phyloP scores from a whole-genome alignment of 1,140 invertebrate species.

The Chlorops oryzae region DNA sequence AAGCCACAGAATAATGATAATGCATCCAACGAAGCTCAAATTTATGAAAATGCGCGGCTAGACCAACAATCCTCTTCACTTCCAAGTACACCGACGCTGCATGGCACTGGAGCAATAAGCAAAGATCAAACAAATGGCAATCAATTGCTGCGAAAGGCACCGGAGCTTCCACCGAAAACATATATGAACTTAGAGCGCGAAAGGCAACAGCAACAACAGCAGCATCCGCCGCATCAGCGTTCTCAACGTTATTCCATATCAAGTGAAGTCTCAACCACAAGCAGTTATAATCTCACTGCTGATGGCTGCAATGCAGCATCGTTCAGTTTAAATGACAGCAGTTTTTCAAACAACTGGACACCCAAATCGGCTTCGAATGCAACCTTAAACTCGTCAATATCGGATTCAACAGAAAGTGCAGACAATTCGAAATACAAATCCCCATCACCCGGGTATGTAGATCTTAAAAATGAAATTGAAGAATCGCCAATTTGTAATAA shows the following conservation, averaged over 20 bases:
- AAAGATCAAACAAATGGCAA: slow-evolving; percentile 1
- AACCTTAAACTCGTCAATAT: slow-evolving; percentile 29
- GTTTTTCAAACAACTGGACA: slow-evolving; percentile 8
- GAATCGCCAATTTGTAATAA: too few relatives aligned
- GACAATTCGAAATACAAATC: slow-evolving; percentile 40
- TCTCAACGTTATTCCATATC: slow-evolving; percentile 28
- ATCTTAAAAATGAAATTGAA: too few relatives aligned
- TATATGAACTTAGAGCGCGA: slow-evolving; percentile 13
- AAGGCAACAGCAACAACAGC: too few relatives aligned
- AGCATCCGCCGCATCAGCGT: not conserved
- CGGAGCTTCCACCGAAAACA: slow-evolving; percentile 19
- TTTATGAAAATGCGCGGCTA: slow-evolving; percentile 13
- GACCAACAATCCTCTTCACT: not conserved
- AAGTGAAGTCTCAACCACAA: slow-evolving; percentile 39
- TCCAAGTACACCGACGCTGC: not conserved
- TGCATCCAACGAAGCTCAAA: not conserved
- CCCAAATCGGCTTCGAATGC: slow-evolving; percentile 29
- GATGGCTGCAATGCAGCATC: not conserved
- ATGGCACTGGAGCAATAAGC: slow-evolving; percentile 10
- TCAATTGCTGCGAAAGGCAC: slow-evolving; percentile 9
- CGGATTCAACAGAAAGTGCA: slow-evolving; percentile 19
- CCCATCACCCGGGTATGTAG: slow-evolving; percentile 45
- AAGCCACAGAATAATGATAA: slow-evolving; percentile 13
- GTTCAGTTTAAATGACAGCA: not conserved
- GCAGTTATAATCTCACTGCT: slow-evolving; percentile 11